Evolutionary conservation across 1,140 invertebrate genomes (phyloP).

Genomic region (Drosophila azteca): DNA sequence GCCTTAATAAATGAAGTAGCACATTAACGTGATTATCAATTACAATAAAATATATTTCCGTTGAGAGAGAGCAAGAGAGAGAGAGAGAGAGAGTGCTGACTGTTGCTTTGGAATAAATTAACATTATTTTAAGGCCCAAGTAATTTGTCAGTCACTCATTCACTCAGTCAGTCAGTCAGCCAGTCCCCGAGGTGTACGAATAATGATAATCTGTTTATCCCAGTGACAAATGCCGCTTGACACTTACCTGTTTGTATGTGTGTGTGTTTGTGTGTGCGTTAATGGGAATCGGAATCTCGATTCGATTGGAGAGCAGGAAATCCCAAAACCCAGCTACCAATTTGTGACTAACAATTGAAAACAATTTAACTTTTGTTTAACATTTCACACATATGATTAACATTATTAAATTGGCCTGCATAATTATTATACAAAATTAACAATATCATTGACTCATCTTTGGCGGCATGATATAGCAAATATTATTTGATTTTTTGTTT

Average conservation of each 20-base stretch:
- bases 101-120: constrained; percentile 53
- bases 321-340: constrained; percentile 16
- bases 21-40: constrained; percentile 60
- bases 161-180: not conserved
- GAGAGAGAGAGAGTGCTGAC: constrained; percentile 18
- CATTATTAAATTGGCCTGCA: not conserved
- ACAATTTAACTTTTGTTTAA: not conserved
- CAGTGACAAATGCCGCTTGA: constrained; percentile 40
- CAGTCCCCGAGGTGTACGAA: too few species aligned
- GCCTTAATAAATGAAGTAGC: constrained; percentile 56
- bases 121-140: constrained; percentile 49
- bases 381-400: not conserved
- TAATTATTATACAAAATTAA: too few species aligned
- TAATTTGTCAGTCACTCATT: constrained; percentile 59
- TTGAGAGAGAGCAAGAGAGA: constrained; percentile 42
- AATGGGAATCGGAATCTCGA: constrained; percentile 33
- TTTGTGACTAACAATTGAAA: constrained; percentile 24
- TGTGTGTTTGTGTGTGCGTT: constrained; percentile 23
- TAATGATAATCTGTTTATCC: constrained; percentile 20
- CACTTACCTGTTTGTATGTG: not conserved
- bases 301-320: constrained; percentile 34
- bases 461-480: too few species aligned
- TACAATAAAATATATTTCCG: constrained; percentile 73
- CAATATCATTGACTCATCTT: too few species aligned
- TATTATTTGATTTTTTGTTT: too few species aligned